Base-by-base conservation (phyloP, 2,113 vertebrate species). In the Catharus fuscescens region DNA sequence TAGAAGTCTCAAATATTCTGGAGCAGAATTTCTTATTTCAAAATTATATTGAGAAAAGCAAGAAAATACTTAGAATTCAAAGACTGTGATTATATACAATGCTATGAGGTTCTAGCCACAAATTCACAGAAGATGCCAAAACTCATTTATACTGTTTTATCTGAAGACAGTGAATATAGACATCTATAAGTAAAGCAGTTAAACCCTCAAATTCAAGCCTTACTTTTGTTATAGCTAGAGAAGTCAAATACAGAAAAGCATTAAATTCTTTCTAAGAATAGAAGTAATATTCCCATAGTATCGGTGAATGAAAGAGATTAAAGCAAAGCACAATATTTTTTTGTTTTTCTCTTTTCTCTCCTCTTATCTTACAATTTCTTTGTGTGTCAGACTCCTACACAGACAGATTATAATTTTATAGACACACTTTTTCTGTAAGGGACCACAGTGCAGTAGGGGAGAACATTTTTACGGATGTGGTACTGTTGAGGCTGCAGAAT, bases 231-330 rank as follows among this genome's bases (percentile, higher is more conserved):
- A 7, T 29, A 67, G n/a, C 23, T 53, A 56, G 24, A 77, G 3
- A 13, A 24, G 40, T 61, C 7, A 82, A 85, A 91, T 47, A 18
- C 26, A 92, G 50, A 91, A 74, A 69, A 42, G 82, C 34, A 9
- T 38, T 25, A 48, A 12, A 25, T 25, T 92, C 26, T 26, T 86
- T 90, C 44, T 44, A 40, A 93, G 76, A 88, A 64, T 13, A 50
- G 50, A 80, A 78, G 6, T 29, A 79, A 3, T 93, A 45, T 74
- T 84, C 62, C 13, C 28, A 72, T 69, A 50, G 36, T 44, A 56
- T 4, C 13, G 0, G 0, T 64, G 23, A 79, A 29, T 54, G 44
- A 72, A 72, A 74, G 36, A 9, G 12, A 61, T 0, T 0, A 52
- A 91, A 34, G 18, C 34, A 86, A 94, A 86, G 14, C 5, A 73